Conservation (phyloP, 2,113 vertebrate species). For the Sylvicapra grimmia region DNA sequence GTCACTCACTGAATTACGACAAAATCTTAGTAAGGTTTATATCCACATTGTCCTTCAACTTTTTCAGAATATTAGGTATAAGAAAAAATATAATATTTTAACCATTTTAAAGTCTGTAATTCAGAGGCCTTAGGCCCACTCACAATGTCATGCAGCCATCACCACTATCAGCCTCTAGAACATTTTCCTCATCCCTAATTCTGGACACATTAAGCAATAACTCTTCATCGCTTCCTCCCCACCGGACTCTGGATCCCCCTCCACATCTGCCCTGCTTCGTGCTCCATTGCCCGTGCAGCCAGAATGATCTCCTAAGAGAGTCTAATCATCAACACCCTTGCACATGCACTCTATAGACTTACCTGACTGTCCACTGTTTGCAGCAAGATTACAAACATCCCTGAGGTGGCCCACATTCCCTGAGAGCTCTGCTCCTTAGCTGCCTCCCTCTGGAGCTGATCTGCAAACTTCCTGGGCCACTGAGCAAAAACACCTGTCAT, state of each 20-base stretch:
- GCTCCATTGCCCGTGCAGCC: neutral
- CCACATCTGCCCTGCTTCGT: neutral
- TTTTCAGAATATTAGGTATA: neutral
- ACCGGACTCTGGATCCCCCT: neutral
- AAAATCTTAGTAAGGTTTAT: neutral
- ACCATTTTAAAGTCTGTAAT: neutral
- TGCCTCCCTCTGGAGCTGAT: neutral
- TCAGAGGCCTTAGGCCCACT: neutral
- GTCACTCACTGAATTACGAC: neutral
- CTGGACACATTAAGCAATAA: neutral
- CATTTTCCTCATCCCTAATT: neutral
- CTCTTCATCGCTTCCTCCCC: neutral
- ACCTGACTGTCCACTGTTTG: neutral
- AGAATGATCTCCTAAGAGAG: neutral
- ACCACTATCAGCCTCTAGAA: neutral
- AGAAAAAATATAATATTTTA: neutral
- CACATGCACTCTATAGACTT: neutral
- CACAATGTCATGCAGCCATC: neutral
- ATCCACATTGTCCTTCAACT: neutral
- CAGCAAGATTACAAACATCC: neutral
- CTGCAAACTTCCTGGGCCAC: neutral
- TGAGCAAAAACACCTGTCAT: neutral
- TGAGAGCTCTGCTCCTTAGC: too few relatives aligned
- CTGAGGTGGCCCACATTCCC: accelerated
- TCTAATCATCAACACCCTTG: too few relatives aligned